Base-by-base conservation (phyloP, 2,113 vertebrate species). In the Istiophorus platypterus region DNA sequence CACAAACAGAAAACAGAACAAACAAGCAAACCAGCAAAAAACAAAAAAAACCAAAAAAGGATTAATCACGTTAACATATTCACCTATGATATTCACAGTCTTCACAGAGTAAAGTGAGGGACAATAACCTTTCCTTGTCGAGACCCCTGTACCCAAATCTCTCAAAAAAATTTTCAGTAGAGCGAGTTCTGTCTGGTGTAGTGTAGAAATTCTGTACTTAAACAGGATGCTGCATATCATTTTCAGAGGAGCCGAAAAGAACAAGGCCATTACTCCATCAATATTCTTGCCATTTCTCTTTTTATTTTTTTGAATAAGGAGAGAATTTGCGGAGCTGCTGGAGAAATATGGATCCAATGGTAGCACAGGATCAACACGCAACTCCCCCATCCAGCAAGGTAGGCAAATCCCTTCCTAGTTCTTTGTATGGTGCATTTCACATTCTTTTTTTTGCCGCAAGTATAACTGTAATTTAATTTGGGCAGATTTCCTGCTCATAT, bases 291-390 rank as follows among this genome's bases (percentile, higher is more conserved):
- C 29, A 18, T 59, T 57, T 84, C 24, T 70, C 31, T 54, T 65
- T 71, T 82, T 52, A 1, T 88, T 73, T 78, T 47, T 26, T 62
- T 78, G 3, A 58, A 82, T n/a, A 72, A 98, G 97, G 93, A 96
- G 93, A 89, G 97, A 98, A 87, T 98, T 98, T 85, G 91, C 96
- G 0, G 96, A 97, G 79, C 92, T 98, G 54, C 82, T 98, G 84
- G 96, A 97, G 85, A 98, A 97, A 78, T 97, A 96, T 0, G 96
- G 96, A 42, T 96, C 96, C 26, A 96, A 95, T 22, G 92, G 96
- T n/a, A 96, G 95, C 65, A 95, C 95, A 0, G 96, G 96, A 76
- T 98, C 97, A 0, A 95, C 95, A 0, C 95, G 96, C 63, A 97
- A 95, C 89, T 98, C 97, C 0, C 97, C 97, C 0, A 78, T 96